These are phyloP conservation scores for Corynorhinus townsendii DNA, from an alignment of 2,113 vertebrate genomes.

Conservation along the genomic window DNA sequence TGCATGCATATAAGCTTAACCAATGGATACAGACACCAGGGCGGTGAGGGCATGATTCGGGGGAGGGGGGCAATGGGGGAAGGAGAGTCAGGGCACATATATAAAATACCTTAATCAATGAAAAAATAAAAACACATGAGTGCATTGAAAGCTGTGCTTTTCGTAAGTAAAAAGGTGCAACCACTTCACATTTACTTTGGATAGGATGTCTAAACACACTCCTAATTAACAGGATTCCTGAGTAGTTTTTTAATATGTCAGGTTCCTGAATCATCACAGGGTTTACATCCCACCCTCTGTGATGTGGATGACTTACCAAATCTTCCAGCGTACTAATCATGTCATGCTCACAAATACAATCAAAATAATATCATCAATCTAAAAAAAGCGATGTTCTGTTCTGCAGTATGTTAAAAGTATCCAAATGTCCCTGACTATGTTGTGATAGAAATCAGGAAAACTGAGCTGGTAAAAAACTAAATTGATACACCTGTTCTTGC, in stretches of 20 bases:
- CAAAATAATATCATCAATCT: not conserved
- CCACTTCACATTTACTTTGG: not conserved
- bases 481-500: not conserved
- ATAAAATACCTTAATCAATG: no score
- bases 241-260: not conserved
- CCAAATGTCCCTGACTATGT: not conserved
- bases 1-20: no score
- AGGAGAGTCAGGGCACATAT: no score
- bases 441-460: not conserved
- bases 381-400: not conserved
- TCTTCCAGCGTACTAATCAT: not conserved
- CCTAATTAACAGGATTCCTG: not conserved
- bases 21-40: no score
- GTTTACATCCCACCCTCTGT: not conserved
- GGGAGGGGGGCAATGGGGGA: no score
- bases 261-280: no score
- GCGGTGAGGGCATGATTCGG: no score
- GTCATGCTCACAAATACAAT: not conserved
- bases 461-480: not conserved
- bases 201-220: not conserved
- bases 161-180: not conserved
- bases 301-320: not conserved
- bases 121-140: not conserved
- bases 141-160: not conserved
- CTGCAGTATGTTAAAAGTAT: not conserved